Conservation (phyloP, 2,797 vertebrate species). For the Argentina silus region DNA sequence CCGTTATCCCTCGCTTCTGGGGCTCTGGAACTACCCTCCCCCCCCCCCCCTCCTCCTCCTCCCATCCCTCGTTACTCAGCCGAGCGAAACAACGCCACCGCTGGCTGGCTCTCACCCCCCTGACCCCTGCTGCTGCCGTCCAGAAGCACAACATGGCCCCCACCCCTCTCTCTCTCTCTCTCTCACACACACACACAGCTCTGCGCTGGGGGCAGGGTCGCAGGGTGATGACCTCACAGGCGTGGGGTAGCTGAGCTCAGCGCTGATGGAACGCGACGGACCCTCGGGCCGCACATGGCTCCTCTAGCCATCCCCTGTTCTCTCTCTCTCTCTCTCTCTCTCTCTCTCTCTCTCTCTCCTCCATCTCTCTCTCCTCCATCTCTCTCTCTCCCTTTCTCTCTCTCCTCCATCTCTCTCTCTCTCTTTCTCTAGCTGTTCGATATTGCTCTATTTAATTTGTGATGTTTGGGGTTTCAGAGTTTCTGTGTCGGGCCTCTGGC, state of each 20-base stretch:
- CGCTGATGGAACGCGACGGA: conserved; percentile 59
- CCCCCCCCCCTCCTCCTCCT: conserved; percentile 23
- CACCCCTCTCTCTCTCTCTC: conserved; percentile 5
- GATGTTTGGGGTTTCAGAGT: conserved; percentile 1
- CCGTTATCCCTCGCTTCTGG: conserved; percentile 45
- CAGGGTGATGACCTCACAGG: conserved; percentile 58
- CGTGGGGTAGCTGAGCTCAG: conserved; percentile 49
- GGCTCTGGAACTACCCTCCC: conserved; percentile 14
- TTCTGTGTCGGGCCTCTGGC: not conserved
- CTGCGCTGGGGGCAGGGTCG: conserved; percentile 57
- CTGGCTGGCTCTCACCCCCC: conserved; percentile 10
- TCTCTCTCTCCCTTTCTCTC: not conserved
- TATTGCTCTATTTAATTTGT: not conserved
- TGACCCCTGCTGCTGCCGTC: conserved; percentile 35
- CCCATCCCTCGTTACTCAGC: conserved; percentile 44
- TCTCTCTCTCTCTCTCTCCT: not conserved
- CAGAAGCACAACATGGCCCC: too few species aligned
- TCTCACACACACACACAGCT: conserved; percentile 3
- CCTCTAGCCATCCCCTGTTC: not conserved
- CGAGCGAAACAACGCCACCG: conserved; percentile 42
- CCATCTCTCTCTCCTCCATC: not conserved
- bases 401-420: not conserved
- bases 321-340: conserved; percentile 9
- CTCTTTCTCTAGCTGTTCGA: not conserved
- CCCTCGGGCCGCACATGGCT: conserved; percentile 46